Evolutionary conservation across 2,888 invertebrate species (phyloP).

Genomic region (Hartigia nigra): DNA sequence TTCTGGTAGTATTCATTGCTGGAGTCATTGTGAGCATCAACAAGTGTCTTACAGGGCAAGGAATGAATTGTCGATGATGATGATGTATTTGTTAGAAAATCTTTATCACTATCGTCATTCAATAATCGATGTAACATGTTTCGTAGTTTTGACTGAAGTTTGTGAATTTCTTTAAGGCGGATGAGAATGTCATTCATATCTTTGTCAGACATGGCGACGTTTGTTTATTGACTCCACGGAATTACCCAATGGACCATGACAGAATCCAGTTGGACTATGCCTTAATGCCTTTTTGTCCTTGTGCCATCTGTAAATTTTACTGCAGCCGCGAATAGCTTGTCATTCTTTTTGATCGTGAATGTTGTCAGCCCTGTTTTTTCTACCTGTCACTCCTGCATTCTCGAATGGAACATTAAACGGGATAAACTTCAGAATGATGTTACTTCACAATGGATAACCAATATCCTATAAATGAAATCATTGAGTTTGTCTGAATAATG

Average conservation of each 20-base stretch:
- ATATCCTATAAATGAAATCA: background rate
- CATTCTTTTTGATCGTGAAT: background rate
- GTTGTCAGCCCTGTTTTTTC: background rate
- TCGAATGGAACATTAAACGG: background rate
- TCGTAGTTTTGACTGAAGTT: constrained; percentile 36
- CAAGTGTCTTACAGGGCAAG: background rate
- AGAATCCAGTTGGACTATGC: background rate
- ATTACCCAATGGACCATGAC: background rate
- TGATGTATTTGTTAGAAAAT: background rate
- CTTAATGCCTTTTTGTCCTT: background rate
- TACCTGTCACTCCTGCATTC: background rate
- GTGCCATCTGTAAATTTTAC: background rate
- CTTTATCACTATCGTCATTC: background rate
- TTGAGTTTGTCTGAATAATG: background rate
- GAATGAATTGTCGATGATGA: background rate
- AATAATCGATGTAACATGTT: constrained; percentile 26
- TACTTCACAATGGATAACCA: background rate
- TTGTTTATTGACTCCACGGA: background rate
- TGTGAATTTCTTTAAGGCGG: constrained; percentile 40
- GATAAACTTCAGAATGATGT: background rate
- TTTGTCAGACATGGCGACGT: background rate
- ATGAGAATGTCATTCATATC: background rate
- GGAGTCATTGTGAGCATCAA: background rate
- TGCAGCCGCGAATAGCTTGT: background rate
- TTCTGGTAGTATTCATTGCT: background rate